Base-by-base conservation (phyloP, 2,797 vertebrate genomes). In the Anniella stebbinsi region DNA sequence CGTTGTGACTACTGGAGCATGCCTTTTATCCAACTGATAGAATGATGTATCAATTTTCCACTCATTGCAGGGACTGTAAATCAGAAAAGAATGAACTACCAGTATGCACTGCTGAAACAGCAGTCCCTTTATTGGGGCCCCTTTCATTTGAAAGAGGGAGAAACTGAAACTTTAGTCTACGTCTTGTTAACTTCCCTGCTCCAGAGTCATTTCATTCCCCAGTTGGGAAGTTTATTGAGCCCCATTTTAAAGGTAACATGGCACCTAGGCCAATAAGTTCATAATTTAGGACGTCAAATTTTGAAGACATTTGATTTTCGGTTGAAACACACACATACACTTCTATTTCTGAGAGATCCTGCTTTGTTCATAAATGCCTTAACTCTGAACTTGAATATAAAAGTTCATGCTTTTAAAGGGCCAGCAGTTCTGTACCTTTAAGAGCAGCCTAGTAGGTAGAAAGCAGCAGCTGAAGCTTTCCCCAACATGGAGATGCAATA, bases 11-110 rank as follows among this genome's bases (percentile, higher is more conserved):
- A 88, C 67, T 90, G 18, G 6, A 54, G 2, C 83, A 33, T 69
- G 33, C 80, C 87, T 15, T 92, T 90, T 92, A 70, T 76, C 89
- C 0, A 86, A 90, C 33, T 25, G 18, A 92, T 91, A 83, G 83
- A 85, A 90, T 83, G 60, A 54, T 66, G 82, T n/a, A 80, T 77
- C 86, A 77, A 41, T 45, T 77, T 76, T 25, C 51, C 51, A 72
- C 67, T 69, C 78, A 60, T n/a, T 54, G 25, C 30, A 60, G 54
- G 30, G 57, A 41, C 28, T 21, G 54, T 41, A 80, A 80, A 54
- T 80, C 77, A 80, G 41, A 51, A 69, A n/a, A 70, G 33, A 66
- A 70, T 69, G 66, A 70, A 23, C 25, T 70, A 25, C 30, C 41
- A 18, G 66, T 21, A 30, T 30, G 28, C 38, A 51, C 17, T 48